Conservation (phyloP, 2,113 vertebrate species). For the Felis catus region DNA sequence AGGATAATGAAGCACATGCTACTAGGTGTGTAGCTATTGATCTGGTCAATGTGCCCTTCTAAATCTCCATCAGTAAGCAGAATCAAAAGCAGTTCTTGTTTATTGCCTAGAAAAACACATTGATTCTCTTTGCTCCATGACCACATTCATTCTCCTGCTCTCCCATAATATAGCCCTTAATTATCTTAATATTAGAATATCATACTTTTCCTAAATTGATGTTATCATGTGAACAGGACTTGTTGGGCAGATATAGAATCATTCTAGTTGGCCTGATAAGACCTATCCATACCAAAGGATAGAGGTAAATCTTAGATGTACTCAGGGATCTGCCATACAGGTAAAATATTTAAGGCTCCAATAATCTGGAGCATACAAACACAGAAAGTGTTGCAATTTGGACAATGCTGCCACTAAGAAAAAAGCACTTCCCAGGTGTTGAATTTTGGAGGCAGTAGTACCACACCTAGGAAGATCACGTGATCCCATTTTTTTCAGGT, state of each 20-base stretch:
- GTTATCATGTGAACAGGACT: not conserved
- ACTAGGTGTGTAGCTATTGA: not conserved
- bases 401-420: not conserved
- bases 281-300: not conserved
- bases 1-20: not conserved
- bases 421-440: not conserved
- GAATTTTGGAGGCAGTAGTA: not conserved
- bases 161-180: not conserved
- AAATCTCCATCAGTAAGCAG: not conserved
- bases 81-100: not conserved
- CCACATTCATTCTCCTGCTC: not conserved
- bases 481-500: not conserved
- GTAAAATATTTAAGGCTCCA: not conserved
- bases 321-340: not conserved
- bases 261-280: not conserved
- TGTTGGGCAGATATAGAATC: not conserved
- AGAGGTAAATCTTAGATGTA: not conserved
- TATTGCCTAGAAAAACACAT: not conserved
- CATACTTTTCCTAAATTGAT: not conserved
- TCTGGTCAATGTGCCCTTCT: not conserved
- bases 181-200: not conserved
- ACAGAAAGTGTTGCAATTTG: not conserved
- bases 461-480: not conserved
- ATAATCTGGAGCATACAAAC: not conserved
- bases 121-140: not conserved